These are phyloP conservation scores for Lutra lutra DNA, from an alignment of 2,797 vertebrate species.

Conservation along the genomic window DNA sequence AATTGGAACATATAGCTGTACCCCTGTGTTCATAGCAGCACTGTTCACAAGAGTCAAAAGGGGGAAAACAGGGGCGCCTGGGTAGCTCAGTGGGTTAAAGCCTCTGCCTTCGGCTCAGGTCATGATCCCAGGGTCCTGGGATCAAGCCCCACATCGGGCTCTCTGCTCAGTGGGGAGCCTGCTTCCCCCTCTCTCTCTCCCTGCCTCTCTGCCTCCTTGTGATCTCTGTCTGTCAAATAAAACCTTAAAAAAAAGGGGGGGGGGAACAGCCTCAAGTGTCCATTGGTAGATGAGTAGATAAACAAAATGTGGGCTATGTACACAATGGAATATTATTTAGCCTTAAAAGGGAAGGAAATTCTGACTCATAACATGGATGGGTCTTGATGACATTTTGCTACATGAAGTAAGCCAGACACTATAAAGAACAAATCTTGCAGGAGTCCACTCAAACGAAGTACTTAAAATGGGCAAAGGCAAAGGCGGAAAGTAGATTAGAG, in stretches of 20 bases:
- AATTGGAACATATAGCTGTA: background rate
- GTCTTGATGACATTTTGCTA: background rate
- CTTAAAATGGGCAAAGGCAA: background rate
- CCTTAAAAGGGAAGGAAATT: background rate
- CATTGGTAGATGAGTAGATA: background rate
- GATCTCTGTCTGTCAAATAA: too few relatives aligned
- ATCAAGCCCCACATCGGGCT: too few relatives aligned
- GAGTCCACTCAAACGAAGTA: background rate
- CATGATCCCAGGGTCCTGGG: too few relatives aligned
- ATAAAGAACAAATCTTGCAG: background rate
- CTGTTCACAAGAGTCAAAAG: background rate
- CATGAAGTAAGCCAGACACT: background rate
- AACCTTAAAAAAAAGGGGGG: too few relatives aligned
- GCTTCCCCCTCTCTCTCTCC: too few relatives aligned
- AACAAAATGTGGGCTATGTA: background rate
- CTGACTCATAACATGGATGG: background rate
- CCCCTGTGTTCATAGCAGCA: background rate
- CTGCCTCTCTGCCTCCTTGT: too few relatives aligned
- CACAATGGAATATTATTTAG: background rate
- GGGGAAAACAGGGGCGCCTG: background rate
- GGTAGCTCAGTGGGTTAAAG: too few relatives aligned
- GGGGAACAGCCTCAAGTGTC: too few relatives aligned
- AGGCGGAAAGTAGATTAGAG: background rate
- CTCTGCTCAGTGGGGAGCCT: too few relatives aligned
- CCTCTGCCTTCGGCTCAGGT: too few relatives aligned